Evolutionary conservation across 2,113 vertebrate genomes (phyloP), one percentile per base, ranked within the genome.

Genomic region (Hirundichthys speculiger): DNA sequence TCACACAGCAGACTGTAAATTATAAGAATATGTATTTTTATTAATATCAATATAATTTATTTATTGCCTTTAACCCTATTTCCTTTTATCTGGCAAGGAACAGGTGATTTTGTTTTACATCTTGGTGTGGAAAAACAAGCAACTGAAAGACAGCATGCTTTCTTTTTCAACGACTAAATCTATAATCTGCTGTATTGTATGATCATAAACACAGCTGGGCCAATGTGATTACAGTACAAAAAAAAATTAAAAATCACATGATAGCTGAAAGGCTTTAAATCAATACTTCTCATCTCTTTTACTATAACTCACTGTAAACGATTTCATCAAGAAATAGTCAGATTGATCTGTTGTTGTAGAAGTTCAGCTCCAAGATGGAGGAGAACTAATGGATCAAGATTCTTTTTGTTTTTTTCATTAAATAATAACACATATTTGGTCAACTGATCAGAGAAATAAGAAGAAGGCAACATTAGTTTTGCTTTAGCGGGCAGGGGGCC

Each of bases 221-320:
- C 11, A 69, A 50, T 14, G 41, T 47, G 19, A n/a, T 18, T 55
- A 63, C 56, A 30, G 27, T 53, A 61, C 18, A 25, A 55, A 79
- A 66, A 38, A n/a, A 18, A 24, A 49, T 13, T 2, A 42, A 34
- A 34, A 34, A 34, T 7, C 7, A 10, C 6, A 34, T 10, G 30
- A 2, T 6, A 2, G n/a, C 70, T 69, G 45, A 30, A 30, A 73
- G 64, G 48, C 71, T 19, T 67, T n/a, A 42, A 5, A 48, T 34
- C 30, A 34, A 34, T 34, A 34, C 6, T 34, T 34, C 30, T 34
- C 30, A 34, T 34, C 11, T 27, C 30, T 34, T 34, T 9, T 34
- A 27, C 27, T 27, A 4, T 27, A 41, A n/a, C n/a, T 21, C 12
- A 42, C 10, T 53, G 34, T 69, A 73, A 66, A 70, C 19, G 56